phyloP scores from a whole-genome alignment of 2,113 vertebrate genomes.

The Nannospalax galili region DNA sequence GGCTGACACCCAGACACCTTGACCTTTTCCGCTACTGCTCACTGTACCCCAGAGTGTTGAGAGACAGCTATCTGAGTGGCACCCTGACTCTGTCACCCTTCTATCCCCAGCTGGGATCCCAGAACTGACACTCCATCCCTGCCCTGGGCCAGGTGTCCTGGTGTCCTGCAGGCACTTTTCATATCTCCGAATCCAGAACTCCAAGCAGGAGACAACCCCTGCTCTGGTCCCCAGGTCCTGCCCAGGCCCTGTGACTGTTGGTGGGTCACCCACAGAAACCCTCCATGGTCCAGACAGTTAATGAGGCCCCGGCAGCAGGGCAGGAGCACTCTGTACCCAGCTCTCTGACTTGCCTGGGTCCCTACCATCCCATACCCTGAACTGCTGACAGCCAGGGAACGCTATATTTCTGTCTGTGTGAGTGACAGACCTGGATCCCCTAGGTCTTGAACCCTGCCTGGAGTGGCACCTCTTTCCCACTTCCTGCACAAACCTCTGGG shows the following conservation, averaged over 20 bases:
- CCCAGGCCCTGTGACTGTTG: background rate
- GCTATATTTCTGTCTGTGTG: no score
- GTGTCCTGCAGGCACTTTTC: background rate
- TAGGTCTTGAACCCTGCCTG: background rate
- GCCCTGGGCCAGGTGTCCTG: background rate
- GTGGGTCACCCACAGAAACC: background rate
- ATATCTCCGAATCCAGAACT: background rate
- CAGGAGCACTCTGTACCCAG: no score
- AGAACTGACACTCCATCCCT: fast-evolving
- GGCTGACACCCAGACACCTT: background rate
- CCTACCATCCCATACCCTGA: background rate
- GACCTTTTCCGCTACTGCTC: background rate
- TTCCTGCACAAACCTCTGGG: no score
- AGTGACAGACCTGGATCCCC: background rate
- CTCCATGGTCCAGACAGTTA: background rate
- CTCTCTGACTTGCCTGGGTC: background rate
- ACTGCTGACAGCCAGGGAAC: no score
- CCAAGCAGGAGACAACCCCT: fast-evolving
- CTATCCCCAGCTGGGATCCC: fast-evolving
- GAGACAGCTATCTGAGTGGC: constrained; percentile 22
- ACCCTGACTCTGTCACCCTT: fast-evolving
- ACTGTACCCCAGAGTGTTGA: constrained; percentile 24
- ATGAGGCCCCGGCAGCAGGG: no score
- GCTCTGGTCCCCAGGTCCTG: background rate
- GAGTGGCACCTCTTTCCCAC: background rate